Conservation (phyloP, 2,797 vertebrate species). For the Leucoraja ocellata region DNA sequence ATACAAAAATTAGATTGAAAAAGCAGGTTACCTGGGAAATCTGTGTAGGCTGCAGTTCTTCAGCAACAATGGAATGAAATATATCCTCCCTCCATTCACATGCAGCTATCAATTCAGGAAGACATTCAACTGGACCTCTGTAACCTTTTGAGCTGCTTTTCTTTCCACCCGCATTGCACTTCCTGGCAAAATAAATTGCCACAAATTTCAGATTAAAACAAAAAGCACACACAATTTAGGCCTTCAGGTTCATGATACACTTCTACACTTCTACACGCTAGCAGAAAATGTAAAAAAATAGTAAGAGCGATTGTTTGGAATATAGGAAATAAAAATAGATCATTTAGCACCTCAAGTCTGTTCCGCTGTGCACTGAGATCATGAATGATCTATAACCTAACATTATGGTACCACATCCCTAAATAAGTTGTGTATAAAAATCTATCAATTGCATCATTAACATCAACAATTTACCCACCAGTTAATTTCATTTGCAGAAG, state of each 20-base stretch:
- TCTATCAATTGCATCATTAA: background rate
- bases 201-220: constrained; percentile 21
- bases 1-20: background rate
- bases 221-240: background rate
- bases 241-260: constrained; percentile 36
- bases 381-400: background rate
- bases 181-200: constrained; percentile 56
- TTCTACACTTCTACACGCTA: background rate
- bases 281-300: constrained; percentile 46
- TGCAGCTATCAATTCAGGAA: constrained; percentile 82
- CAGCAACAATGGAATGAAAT: constrained; percentile 67
- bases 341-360: background rate
- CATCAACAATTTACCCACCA: background rate
- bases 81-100: constrained; percentile 73
- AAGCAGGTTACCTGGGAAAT: constrained; percentile 70
- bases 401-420: background rate
- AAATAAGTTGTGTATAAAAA: background rate
- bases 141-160: constrained; percentile 50
- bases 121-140: constrained; percentile 72
- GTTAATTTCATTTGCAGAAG: background rate
- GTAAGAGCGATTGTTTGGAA: background rate
- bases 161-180: constrained; percentile 61
- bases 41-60: constrained; percentile 64
- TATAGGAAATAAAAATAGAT: background rate
- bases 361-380: background rate